These are phyloP conservation scores for Eristalis arbustorum DNA, from an alignment of 2,888 invertebrate genomes.

Conservation along the genomic window DNA sequence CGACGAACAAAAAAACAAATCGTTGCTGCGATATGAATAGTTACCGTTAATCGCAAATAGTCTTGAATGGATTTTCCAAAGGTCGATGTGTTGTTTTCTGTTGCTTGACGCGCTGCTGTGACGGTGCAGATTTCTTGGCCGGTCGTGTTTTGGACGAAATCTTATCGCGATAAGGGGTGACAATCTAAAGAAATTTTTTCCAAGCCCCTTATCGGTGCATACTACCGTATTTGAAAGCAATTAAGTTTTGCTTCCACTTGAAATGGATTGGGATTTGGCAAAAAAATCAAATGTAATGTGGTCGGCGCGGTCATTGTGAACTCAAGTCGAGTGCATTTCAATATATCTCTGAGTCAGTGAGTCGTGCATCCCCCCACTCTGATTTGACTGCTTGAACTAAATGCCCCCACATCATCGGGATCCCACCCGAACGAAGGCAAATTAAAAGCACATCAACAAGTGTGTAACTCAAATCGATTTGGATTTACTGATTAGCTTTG, in stretches of 20 bases:
- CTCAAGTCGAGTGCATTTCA: too few species aligned
- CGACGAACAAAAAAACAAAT: neutral
- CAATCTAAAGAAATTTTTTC: neutral
- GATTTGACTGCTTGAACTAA: too few species aligned
- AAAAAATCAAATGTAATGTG: too few species aligned
- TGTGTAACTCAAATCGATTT: neutral
- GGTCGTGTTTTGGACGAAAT: neutral
- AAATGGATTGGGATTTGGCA: too few species aligned
- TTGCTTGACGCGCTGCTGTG: neutral
- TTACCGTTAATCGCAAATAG: neutral
- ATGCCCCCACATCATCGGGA: too few species aligned
- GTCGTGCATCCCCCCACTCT: too few species aligned
- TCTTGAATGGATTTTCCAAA: constrained; percentile 9
- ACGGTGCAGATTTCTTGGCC: neutral
- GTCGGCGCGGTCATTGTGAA: too few species aligned
- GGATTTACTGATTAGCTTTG: neutral
- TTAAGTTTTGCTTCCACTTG: too few species aligned
- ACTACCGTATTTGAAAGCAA: too few species aligned
- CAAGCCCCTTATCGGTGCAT: neutral
- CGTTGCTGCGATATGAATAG: neutral
- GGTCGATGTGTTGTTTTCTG: neutral
- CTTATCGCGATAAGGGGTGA: neutral
- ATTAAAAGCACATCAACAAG: too few species aligned
- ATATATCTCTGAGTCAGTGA: too few species aligned
- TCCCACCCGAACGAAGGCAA: too few species aligned